Base-by-base conservation (phyloP, 2,888 invertebrate species). In the Lomographa bimaculata region DNA sequence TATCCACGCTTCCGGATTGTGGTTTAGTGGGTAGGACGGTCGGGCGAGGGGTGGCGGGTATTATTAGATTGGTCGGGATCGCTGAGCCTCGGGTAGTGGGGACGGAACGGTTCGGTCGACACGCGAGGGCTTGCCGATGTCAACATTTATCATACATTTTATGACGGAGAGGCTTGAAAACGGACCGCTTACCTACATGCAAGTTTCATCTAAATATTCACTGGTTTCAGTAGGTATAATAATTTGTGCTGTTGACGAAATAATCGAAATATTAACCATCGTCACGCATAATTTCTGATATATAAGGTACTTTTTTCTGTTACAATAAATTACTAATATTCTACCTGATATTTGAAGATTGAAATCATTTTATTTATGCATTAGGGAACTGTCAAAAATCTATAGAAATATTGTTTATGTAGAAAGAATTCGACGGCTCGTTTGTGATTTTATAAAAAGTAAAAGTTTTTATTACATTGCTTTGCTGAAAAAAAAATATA, bases 121-220 rank as follows among this genome's bases (percentile, higher is more conserved):
- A 80, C 80, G 85, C 84, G 74, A 82, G 79, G 80, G 81, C 75
- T 71, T 82, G 79, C 77, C 79, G 72, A 71, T 80, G 71, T 71
- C 71, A 69, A 69, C 67, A 82, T 87, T 66, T 76, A 83, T 89
- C 87, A 89, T 84, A 80, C 73, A 81, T 78, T 89, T 87, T 87
- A 89, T 84, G 76, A 71, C 47, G 51, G 65, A 52, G 65, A 72
- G 77, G 75, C 71, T 81, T 74, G 70, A 74, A 81, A 80, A 72
- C 75, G 66, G 68, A 70, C 75, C 79, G 79, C 73, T 79, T 71
- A 47, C 47, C 54, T 52, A 72, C 79, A 80, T 81, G 82, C 79
- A 60, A 80, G 71, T 69, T 65, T 71, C 67, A 65, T 67, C 60
- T 64, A 71, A 53, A 51, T 17, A 41, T 27, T 9, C 48, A 51